Conservation (phyloP, 2,113 vertebrate genomes). For the Neoarius graeffei region DNA sequence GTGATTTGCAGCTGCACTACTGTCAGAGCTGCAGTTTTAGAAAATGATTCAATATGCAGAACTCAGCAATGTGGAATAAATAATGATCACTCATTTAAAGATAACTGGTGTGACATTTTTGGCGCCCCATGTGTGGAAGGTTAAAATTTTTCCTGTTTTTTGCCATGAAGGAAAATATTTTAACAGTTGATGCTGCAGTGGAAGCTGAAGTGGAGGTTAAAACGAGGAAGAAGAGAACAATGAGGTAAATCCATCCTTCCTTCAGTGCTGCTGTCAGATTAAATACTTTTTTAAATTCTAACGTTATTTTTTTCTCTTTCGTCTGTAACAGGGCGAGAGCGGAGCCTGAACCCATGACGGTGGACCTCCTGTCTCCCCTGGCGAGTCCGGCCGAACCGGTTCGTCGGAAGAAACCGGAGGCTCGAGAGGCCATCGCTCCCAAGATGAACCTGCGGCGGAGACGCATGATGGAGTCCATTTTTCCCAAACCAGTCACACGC, state of each 20-base stretch:
- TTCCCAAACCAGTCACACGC: constrained; percentile 24
- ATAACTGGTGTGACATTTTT: background rate
- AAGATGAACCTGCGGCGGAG: constrained; percentile 24
- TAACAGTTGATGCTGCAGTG: constrained; percentile 46
- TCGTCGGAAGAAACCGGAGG: background rate
- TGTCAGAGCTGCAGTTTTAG: background rate
- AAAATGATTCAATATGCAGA: background rate
- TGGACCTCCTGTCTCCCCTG: constrained; percentile 85
- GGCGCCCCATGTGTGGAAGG: background rate
- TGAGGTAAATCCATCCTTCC: constrained; percentile 60
- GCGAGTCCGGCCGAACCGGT: constrained; percentile 71
- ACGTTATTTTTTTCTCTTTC: no score
- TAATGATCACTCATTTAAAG: background rate
- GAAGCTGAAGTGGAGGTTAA: constrained; percentile 49
- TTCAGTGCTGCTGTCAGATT: background rate
- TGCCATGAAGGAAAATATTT: constrained; percentile 55
- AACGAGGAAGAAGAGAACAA: constrained; percentile 60
- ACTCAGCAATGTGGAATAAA: background rate
- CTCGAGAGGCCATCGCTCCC: background rate
- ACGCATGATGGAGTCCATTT: constrained; percentile 24
- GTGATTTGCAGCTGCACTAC: no score
- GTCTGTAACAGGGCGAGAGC: constrained; percentile 70
- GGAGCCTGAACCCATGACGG: constrained; percentile 72
- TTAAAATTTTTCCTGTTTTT: background rate
- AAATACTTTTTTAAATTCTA: background rate